Percentiles rank a stretch among this genome's conserved stretches.
phyloP scores from a whole-genome alignment of 2,888 invertebrate genomes.

The Xylophagus ater region DNA sequence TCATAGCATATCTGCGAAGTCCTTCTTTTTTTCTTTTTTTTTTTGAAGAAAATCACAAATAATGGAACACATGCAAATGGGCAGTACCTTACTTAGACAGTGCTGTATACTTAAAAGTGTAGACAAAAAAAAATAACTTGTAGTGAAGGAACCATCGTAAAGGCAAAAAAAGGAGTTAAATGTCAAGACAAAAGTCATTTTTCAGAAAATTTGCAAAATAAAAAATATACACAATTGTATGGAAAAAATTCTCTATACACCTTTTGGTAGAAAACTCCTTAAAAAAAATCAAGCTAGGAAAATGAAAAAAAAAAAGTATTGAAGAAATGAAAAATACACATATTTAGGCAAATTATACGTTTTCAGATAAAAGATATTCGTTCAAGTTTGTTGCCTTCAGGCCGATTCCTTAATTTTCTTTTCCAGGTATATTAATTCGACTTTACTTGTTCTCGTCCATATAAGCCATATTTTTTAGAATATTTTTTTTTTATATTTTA shows the following conservation, averaged over 20 bases:
- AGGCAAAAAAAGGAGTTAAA: conserved; percentile 14
- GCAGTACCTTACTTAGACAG: no score
- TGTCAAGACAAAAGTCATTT: conserved; percentile 19
- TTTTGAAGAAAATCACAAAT: background rate
- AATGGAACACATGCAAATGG: background rate
- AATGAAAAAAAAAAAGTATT: conserved; percentile 24
- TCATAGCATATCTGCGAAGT: no score
- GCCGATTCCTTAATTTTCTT: no score
- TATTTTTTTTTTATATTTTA: no score
- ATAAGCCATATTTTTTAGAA: no score
- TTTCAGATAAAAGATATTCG: conserved; percentile 17
- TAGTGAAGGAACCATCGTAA: background rate
- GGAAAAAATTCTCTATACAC: no score
- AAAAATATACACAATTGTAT: conserved; percentile 13
- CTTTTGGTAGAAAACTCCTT: no score
- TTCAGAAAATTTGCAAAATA: conserved; percentile 11
- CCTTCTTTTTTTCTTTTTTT: background rate
- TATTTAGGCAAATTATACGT: conserved; percentile 39
- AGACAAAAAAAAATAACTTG: background rate
- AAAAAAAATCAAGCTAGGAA: conserved; percentile 25
- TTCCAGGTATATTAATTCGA: no score
- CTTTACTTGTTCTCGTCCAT: no score
- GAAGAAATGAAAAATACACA: conserved; percentile 33
- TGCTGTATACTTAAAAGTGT: no score
- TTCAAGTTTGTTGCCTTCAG: background rate